A percentile compares a stretch with the other conserved stretches of the same genome.
Conservation (phyloP, 35 echinoderm and acorn worm species). For the Chiridota heheva region DNA sequence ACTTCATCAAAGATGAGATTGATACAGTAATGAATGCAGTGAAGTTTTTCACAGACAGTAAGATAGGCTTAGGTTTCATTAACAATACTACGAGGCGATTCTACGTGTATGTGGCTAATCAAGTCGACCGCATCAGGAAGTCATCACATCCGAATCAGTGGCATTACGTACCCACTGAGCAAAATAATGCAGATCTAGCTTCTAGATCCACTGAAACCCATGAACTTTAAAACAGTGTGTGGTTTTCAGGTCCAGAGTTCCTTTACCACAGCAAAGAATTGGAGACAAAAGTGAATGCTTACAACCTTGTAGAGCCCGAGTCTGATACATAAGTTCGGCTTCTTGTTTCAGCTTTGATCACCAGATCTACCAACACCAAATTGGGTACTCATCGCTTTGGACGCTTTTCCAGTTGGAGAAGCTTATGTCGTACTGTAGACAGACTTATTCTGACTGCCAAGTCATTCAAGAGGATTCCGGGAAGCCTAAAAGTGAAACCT, state of each 20-base stretch:
- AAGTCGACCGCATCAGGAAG: slow-evolving; percentile 53
- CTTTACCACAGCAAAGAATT: background rate
- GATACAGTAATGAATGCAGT: slow-evolving; percentile 9
- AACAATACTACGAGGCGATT: slow-evolving; percentile 47
- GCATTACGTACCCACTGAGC: slow-evolving; percentile 25
- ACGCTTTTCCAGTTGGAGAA: slow-evolving; percentile 18
- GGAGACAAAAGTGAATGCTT: background rate
- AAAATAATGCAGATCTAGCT: slow-evolving; percentile 40
- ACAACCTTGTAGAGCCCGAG: background rate
- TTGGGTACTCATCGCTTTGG: slow-evolving; percentile 8
- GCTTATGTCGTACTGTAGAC: background rate
- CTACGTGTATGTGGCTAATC: slow-evolving; percentile 52
- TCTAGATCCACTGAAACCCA: background rate
- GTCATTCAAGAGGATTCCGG: background rate
- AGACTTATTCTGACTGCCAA: background rate
- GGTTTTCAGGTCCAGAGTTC: slow-evolving; percentile 31
- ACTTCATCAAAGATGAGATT: slow-evolving; percentile 31
- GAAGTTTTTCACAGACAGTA: slow-evolving; percentile 46
- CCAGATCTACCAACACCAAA: background rate
- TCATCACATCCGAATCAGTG: slow-evolving; percentile 35
- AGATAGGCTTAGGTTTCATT: slow-evolving; percentile 42
- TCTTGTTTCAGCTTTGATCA: background rate
- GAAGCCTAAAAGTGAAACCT: background rate
- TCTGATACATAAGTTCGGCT: background rate
- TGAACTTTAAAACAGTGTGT: background rate